Evolutionary conservation across 2,797 vertebrate species (phyloP).

Genomic region (Leptodactylus fallax): DNA sequence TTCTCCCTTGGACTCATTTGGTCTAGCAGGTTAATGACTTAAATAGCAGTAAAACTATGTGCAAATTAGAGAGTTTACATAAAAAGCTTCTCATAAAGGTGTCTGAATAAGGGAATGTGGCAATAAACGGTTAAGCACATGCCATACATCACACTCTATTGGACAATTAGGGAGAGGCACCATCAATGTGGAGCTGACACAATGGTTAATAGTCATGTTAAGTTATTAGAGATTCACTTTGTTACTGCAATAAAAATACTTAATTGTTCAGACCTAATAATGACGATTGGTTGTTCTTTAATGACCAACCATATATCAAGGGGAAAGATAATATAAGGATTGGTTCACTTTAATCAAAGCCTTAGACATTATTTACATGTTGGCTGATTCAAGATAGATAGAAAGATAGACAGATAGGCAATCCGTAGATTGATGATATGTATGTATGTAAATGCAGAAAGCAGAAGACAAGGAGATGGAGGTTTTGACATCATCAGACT

Average conservation of each 20-base stretch:
- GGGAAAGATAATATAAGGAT: too few relatives aligned
- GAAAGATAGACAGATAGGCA: too few relatives aligned
- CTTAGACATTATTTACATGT: too few relatives aligned
- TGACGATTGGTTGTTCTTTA: slow-evolving; percentile 1
- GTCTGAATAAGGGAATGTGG: slow-evolving; percentile 3
- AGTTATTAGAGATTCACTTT: neutral
- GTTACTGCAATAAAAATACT: neutral
- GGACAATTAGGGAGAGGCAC: slow-evolving; percentile 31
- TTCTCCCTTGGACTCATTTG: neutral
- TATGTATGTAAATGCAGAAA: too few relatives aligned
- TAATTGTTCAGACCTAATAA: slow-evolving; percentile 18
- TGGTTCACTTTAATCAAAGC: too few relatives aligned
- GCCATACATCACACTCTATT: slow-evolving; percentile 25
- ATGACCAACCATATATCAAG: too few relatives aligned
- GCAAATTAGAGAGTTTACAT: slow-evolving; percentile 42
- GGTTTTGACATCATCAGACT: too few relatives aligned
- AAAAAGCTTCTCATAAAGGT: slow-evolving; percentile 30
- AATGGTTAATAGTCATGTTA: slow-evolving; percentile 12
- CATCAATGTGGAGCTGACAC: slow-evolving; percentile 36
- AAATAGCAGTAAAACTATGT: slow-evolving; percentile 24
- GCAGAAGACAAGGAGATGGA: too few relatives aligned
- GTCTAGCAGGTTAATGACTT: neutral
- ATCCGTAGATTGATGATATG: too few relatives aligned
- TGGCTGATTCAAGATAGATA: too few relatives aligned
- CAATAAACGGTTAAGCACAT: slow-evolving; percentile 27